Conservation (phyloP, 2,888 invertebrate species). For the Rhodophaea formosa region DNA sequence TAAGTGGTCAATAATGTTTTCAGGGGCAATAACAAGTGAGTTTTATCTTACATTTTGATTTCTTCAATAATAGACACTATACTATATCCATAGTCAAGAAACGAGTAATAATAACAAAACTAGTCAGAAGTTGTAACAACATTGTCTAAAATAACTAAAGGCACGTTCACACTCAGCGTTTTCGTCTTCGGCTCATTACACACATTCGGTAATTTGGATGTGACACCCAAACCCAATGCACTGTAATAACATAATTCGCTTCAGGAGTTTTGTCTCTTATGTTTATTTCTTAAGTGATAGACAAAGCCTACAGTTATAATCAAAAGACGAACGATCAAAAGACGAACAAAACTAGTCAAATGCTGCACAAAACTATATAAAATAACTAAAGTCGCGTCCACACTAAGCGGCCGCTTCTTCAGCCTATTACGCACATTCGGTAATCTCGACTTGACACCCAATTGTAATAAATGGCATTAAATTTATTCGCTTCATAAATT, state of each 20-base stretch:
- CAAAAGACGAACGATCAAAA: too few relatives aligned
- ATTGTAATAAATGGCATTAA: conserved; percentile 63
- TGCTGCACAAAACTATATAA: not conserved
- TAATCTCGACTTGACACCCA: conserved; percentile 64
- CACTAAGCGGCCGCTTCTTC: conserved; percentile 38
- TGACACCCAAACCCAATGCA: conserved; percentile 62
- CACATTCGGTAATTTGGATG: conserved; percentile 61
- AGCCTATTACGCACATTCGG: conserved; percentile 64
- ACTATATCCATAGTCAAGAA: too few relatives aligned
- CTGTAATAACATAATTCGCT: conserved; percentile 63
- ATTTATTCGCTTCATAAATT: conserved; percentile 52
- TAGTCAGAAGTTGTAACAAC: too few relatives aligned
- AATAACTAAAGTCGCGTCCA: conserved; percentile 33
- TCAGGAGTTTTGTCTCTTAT: conserved; percentile 44
- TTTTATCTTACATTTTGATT: conserved; percentile 41
- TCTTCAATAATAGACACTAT: too few relatives aligned
- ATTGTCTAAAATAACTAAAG: conserved; percentile 1
- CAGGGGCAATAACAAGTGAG: too few relatives aligned
- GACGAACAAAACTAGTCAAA: too few relatives aligned
- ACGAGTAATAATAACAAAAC: too few relatives aligned
- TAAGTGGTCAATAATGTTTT: too few relatives aligned
- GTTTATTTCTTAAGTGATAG: conserved; percentile 14
- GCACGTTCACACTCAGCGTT: conserved; percentile 24
- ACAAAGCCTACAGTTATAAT: too few relatives aligned
- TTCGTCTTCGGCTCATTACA: conserved; percentile 58